Evolutionary conservation across 2,797 vertebrate species (phyloP).

Genomic region (Rhabdophis nuchalis): DNA sequence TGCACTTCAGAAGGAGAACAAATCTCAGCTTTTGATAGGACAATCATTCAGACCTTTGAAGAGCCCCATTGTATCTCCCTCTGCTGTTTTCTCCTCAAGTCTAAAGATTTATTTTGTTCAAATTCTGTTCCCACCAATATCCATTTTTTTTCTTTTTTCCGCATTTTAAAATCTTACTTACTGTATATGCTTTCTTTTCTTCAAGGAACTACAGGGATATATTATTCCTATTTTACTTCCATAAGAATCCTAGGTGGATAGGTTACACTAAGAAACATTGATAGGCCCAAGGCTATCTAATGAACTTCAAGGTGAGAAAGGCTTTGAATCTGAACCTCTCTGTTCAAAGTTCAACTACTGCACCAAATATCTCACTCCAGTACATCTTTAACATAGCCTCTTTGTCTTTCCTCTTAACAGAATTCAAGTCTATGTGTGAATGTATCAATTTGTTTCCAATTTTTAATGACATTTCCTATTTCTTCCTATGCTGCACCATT

Average conservation of each 20-base stretch:
- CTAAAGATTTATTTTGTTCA: neutral
- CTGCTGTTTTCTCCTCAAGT: neutral
- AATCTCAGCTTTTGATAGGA: neutral
- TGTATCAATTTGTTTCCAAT: neutral
- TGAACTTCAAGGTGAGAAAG: neutral
- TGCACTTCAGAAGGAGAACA: neutral
- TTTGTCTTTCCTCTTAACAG: neutral
- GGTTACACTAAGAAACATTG: neutral
- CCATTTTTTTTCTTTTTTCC: neutral
- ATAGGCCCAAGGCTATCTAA: neutral
- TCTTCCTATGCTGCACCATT: neutral
- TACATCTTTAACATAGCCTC: neutral
- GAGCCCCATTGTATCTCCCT: neutral
- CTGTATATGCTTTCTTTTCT: neutral
- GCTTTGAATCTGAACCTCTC: neutral
- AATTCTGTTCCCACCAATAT: neutral
- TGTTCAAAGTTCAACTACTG: neutral
- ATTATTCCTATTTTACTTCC: neutral
- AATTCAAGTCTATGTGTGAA: neutral
- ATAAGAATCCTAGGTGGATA: neutral
- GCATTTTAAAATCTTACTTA: neutral
- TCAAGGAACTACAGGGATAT: neutral
- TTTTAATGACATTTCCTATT: neutral
- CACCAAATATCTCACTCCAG: neutral
- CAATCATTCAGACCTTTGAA: neutral